Evolutionary conservation across 2,888 invertebrate genomes (phyloP), one percentile per base, ranked within the genome.

Genomic region (Amiota minor): DNA sequence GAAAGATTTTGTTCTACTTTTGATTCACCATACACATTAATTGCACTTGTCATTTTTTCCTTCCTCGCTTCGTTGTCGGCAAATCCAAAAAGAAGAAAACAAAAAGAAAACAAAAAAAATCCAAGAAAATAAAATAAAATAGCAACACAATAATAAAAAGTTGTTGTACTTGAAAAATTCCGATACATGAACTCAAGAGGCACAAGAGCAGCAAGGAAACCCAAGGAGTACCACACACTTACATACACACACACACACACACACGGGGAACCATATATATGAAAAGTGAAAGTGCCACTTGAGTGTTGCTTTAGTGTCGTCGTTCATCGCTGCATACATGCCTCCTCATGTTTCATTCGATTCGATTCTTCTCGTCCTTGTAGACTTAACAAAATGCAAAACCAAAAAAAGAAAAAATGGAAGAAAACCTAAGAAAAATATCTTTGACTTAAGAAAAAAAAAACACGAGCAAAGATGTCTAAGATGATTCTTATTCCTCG

Each of bases 231-330:
- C 35, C 35, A 1, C 23, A 23, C 23, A 23, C 23, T 2, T 3
- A 35, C 35, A 35, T 0, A 23, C 23, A 23, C 23, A 35, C 35
- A 35, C 2, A 35, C 6, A 35, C 35, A 35, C 35, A 35, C 6
- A 35, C 35, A 35, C 6, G 35, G 35, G 45, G 14, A 56, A 59
- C 50, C 81, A 76, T 82, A 81, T 74, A 85, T 82, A 35, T 35
- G 35, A 85, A 84, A 83, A 85, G 82, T 85, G 85, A 83, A 83
- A 83, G 82, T 83, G 82, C 78, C 81, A 77, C 75, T 85, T 81
- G 78, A 83, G 82, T 84, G 85, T 67, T 67, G 65, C 65, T 68
- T 49, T 72, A 47, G 67, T 55, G 61, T 45, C 46, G 49, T 46
- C 18, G 61, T 70, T 50, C n/a, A 49, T 14, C 45, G 45, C 1